Conservation (phyloP, 2,113 vertebrate species). For the Laticauda colubrina region DNA sequence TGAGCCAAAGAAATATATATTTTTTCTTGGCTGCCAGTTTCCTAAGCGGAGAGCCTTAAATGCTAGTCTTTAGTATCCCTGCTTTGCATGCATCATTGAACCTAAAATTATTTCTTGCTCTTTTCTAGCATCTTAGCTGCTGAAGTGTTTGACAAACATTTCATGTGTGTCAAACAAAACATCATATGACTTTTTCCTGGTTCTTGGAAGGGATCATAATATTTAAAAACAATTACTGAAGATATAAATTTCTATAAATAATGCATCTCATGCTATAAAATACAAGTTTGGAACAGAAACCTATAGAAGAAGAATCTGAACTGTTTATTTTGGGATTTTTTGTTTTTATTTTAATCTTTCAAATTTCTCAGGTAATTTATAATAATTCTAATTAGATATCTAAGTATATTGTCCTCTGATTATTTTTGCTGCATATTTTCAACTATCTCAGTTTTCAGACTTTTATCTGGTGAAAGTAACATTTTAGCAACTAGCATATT, state of each 20-base stretch:
- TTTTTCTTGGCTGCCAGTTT: not conserved
- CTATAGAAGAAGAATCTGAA: not conserved
- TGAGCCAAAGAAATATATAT: not conserved
- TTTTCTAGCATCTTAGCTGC: not conserved
- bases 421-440: not conserved
- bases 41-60: not conserved
- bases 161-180: not conserved
- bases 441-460: not conserved
- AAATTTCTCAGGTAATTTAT: too few relatives aligned
- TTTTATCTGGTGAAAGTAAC: not conserved
- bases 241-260: not conserved
- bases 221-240: not conserved
- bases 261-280: not conserved
- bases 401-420: not conserved
- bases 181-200: not conserved
- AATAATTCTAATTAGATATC: too few relatives aligned
- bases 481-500: not conserved
- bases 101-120: not conserved
- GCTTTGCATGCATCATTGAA: not conserved
- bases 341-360: not conserved
- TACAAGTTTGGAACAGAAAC: not conserved
- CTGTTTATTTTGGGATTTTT: not conserved
- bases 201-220: not conserved
- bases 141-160: not conserved
- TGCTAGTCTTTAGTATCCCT: not conserved